A percentile compares a stretch with the other conserved stretches of the same genome.
These are phyloP conservation scores for Hippocampus mohnikei DNA, from an alignment of 2,113 vertebrate species.

Conservation along the genomic window DNA sequence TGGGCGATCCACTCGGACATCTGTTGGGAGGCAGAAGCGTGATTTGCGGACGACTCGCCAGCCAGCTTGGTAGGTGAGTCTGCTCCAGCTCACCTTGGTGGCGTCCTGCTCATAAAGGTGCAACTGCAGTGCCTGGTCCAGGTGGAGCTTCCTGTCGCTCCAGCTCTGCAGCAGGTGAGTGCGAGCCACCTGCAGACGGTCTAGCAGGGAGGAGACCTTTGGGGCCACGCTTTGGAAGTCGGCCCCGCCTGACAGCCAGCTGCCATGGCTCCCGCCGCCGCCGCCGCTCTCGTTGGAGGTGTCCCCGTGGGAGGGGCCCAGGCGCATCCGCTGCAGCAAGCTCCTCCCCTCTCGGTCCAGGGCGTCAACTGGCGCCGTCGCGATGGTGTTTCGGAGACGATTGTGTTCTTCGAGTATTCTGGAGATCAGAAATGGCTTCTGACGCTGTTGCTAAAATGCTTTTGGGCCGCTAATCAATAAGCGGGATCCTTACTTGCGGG, in stretches of 20 bases:
- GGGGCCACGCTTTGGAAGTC: constrained; percentile 97
- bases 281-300: constrained; percentile 48
- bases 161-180: constrained; percentile 63
- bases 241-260: constrained; percentile 89
- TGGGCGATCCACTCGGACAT: constrained; percentile 99
- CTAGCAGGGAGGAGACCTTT: constrained; percentile 89
- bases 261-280: constrained; percentile 78
- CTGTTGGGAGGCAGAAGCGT: constrained; percentile 54
- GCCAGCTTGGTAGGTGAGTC: background rate
- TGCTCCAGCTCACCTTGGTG: constrained; percentile 79
- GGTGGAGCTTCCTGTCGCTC: constrained; percentile 76
- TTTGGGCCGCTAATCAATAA: background rate
- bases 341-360: constrained; percentile 92
- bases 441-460: background rate
- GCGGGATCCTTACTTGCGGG: constrained; percentile 67
- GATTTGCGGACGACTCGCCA: background rate
- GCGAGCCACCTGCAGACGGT: constrained; percentile 88
- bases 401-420: constrained; percentile 92
- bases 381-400: constrained; percentile 89
- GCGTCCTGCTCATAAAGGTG: constrained; percentile 96
- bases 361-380: constrained; percentile 92
- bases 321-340: constrained; percentile 89
- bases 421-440: background rate
- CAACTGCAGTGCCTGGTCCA: constrained; percentile 95
- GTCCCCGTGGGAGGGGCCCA: constrained; percentile 67